Evolutionary conservation across 2,797 vertebrate species (phyloP).

Genomic region (Syngnathus acus): DNA sequence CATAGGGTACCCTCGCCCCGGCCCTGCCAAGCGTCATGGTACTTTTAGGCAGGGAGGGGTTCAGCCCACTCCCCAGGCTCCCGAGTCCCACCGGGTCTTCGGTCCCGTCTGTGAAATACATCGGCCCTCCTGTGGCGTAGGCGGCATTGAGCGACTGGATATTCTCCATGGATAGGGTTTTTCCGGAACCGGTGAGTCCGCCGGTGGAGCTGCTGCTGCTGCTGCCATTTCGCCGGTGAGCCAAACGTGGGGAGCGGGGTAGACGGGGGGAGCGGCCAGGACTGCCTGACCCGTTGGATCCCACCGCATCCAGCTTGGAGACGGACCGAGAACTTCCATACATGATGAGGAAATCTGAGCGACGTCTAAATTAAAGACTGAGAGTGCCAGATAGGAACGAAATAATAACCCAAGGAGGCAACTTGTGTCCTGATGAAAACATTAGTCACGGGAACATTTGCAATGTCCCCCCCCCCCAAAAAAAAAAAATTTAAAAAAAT

Average conservation of each 20-base stretch:
- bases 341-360: conserved; percentile 62
- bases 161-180: conserved; percentile 98
- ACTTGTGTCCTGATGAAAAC: conserved; percentile 5
- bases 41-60: conserved; percentile 78
- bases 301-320: conserved; percentile 78
- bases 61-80: conserved; percentile 31
- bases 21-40: conserved; percentile 73
- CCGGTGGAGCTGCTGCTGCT: conserved; percentile 89
- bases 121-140: conserved; percentile 93
- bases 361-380: not conserved
- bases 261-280: conserved; percentile 91
- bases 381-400: not conserved
- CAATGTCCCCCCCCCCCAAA: not conserved
- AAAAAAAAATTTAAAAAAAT: not conserved
- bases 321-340: conserved; percentile 95
- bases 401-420: not conserved
- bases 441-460: not conserved
- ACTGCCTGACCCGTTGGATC: conserved; percentile 77
- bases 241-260: conserved; percentile 91
- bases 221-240: conserved; percentile 95
- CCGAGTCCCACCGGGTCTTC: conserved; percentile 64
- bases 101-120: conserved; percentile 94
- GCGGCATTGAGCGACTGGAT: conserved; percentile 98
- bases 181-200: conserved; percentile 79
- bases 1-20: conserved; percentile 82